phyloP scores from a whole-genome alignment of 2,797 vertebrate genomes.

The Micrastur ruficollis region DNA sequence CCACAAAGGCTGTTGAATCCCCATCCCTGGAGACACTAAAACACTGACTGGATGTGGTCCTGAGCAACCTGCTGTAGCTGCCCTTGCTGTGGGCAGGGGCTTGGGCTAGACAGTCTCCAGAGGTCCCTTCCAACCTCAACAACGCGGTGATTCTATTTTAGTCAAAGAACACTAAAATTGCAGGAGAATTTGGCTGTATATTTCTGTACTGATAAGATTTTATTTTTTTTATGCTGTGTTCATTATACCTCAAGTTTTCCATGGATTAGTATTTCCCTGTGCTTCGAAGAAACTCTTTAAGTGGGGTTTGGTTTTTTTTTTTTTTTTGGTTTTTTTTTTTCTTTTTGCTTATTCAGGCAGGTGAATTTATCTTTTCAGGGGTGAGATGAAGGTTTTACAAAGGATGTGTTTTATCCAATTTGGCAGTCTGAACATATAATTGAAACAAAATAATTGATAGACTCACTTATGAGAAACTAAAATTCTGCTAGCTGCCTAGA shows the following conservation, averaged over 20 bases:
- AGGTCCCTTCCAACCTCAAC: background rate
- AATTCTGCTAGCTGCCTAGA: background rate
- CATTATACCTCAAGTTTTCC: background rate
- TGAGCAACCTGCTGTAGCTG: background rate
- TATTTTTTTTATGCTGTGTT: background rate
- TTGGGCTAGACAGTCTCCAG: background rate
- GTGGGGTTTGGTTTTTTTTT: background rate
- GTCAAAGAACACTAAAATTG: background rate
- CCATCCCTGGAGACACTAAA: background rate
- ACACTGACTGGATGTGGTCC: background rate
- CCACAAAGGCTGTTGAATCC: background rate
- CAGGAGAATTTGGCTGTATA: background rate
- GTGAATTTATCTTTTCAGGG: constrained; percentile 17
- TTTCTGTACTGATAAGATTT: background rate
- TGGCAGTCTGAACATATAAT: constrained; percentile 46
- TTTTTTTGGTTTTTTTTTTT: background rate
- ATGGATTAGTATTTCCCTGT: background rate
- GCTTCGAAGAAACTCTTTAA: background rate
- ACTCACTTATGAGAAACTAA: background rate
- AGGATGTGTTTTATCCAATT: background rate
- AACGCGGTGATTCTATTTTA: background rate
- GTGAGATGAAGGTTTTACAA: constrained; percentile 9
- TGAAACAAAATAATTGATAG: constrained; percentile 14
- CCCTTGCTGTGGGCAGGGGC: background rate
- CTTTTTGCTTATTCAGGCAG: background rate